These are phyloP conservation scores for Festucalex cinctus DNA, from an alignment of 2,113 vertebrate species.

Conservation along the genomic window DNA sequence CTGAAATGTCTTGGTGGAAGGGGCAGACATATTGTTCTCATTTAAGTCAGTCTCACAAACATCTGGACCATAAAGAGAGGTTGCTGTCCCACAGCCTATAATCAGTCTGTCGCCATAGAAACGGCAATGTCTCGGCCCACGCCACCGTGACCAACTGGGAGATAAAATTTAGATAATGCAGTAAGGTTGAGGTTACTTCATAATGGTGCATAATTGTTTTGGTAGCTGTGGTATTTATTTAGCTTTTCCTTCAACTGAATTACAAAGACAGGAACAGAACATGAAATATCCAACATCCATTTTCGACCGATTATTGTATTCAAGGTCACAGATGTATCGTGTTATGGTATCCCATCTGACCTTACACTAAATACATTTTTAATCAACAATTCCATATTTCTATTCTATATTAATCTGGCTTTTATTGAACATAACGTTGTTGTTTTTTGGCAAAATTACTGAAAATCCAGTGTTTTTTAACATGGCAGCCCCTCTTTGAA, in stretches of 20 bases:
- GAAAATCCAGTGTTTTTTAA: too few relatives aligned
- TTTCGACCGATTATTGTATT: not conserved
- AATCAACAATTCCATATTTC: too few relatives aligned
- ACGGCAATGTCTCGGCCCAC: slow-evolving; percentile 24
- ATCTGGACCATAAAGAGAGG: slow-evolving; percentile 59
- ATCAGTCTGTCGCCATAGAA: slow-evolving; percentile 57
- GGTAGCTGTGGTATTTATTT: not conserved
- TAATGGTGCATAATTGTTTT: not conserved
- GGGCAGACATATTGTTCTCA: slow-evolving; percentile 22
- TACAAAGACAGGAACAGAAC: not conserved
- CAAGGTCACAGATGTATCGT: not conserved
- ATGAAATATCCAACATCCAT: not conserved
- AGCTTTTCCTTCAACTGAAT: not conserved
- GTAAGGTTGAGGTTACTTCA: not conserved
- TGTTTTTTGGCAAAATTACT: too few relatives aligned
- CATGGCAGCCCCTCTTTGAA: too few relatives aligned
- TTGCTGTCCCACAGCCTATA: slow-evolving; percentile 53
- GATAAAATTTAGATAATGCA: not conserved
- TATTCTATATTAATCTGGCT: too few relatives aligned
- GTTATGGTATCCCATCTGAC: not conserved
- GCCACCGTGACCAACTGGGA: slow-evolving; percentile 26
- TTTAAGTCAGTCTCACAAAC: slow-evolving; percentile 43
- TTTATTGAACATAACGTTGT: too few relatives aligned
- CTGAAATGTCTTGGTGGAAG: not conserved
- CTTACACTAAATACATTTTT: too few relatives aligned